phyloP scores from a whole-genome alignment of 2,797 vertebrate species.

The Typhlichthys eigenmanni region DNA sequence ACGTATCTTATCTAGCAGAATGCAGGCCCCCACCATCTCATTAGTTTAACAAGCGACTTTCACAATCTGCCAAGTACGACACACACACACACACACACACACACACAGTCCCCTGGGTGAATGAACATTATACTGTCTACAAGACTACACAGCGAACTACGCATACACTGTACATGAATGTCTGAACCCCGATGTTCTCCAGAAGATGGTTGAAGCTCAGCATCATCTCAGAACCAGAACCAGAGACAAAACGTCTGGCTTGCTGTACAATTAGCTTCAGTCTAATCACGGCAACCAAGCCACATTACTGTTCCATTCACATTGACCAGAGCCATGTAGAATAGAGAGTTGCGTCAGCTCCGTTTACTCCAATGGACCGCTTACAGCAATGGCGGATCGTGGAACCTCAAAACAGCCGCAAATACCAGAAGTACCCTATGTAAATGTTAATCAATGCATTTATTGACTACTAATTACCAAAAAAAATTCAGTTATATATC shows the following conservation, averaged over 20 bases:
- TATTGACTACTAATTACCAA: too few relatives aligned
- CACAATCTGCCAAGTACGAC: conserved; percentile 12
- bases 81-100: conserved; percentile 9
- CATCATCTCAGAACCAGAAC: conserved; percentile 17
- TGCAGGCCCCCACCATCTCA: conserved; percentile 23
- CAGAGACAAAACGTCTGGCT: background rate
- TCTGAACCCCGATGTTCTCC: background rate
- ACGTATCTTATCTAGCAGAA: conserved; percentile 35
- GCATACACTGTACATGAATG: background rate
- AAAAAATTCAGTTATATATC: too few relatives aligned
- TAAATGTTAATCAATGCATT: too few relatives aligned
- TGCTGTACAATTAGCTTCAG: too few relatives aligned
- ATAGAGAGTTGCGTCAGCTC: too few relatives aligned
- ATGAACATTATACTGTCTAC: too few relatives aligned
- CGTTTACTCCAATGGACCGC: too few relatives aligned
- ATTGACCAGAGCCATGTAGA: background rate
- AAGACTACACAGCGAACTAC: too few relatives aligned
- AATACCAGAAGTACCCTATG: too few relatives aligned
- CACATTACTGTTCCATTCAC: background rate
- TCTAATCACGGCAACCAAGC: background rate
- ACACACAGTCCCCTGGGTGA: background rate
- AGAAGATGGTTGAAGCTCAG: conserved; percentile 8
- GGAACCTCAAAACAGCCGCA: too few relatives aligned
- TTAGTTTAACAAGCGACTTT: conserved; percentile 24
- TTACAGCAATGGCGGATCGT: too few relatives aligned